A percentile compares a stretch with the other conserved stretches of the same genome.
These are phyloP conservation scores for Antheraea mylitta DNA, from an alignment of 1,140 invertebrate genomes.

Conservation along the genomic window DNA sequence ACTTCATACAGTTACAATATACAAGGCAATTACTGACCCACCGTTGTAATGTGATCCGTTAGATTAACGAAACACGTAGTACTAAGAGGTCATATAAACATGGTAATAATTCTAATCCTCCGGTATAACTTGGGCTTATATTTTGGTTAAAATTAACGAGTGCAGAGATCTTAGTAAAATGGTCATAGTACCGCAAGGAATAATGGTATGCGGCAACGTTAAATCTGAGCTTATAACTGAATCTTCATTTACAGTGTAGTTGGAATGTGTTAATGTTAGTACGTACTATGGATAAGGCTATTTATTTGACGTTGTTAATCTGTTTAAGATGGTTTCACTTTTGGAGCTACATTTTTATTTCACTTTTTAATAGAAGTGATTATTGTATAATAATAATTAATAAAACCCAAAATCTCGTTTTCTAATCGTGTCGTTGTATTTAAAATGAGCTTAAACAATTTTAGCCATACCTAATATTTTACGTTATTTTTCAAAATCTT, in stretches of 20 bases:
- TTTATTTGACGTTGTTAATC: not conserved
- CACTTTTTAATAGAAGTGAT: not conserved
- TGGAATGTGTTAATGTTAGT: constrained; percentile 9
- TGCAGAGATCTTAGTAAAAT: constrained; percentile 38
- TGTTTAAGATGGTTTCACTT: not conserved
- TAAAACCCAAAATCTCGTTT: no score
- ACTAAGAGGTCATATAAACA: constrained; percentile 21
- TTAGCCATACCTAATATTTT: no score
- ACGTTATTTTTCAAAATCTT: no score
- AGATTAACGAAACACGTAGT: constrained; percentile 26
- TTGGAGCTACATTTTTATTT: not conserved
- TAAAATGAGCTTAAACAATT: no score
- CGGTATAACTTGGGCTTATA: constrained; percentile 7
- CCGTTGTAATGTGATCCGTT: constrained; percentile 39
- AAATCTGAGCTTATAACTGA: constrained; percentile 53
- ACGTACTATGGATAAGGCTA: not conserved
- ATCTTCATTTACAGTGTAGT: constrained; percentile 38
- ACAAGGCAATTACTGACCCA: constrained; percentile 18
- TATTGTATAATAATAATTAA: no score
- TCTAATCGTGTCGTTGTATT: no score
- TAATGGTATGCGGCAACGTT: constrained; percentile 52
- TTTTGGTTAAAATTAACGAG: constrained; percentile 15
- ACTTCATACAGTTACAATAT: constrained; percentile 22
- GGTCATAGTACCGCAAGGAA: constrained; percentile 46
- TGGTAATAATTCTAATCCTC: constrained; percentile 19